Percentiles rank a stretch among this genome's conserved stretches.
These are phyloP conservation scores for Netelia virgata DNA, from an alignment of 2,888 invertebrate species.

Conservation along the genomic window DNA sequence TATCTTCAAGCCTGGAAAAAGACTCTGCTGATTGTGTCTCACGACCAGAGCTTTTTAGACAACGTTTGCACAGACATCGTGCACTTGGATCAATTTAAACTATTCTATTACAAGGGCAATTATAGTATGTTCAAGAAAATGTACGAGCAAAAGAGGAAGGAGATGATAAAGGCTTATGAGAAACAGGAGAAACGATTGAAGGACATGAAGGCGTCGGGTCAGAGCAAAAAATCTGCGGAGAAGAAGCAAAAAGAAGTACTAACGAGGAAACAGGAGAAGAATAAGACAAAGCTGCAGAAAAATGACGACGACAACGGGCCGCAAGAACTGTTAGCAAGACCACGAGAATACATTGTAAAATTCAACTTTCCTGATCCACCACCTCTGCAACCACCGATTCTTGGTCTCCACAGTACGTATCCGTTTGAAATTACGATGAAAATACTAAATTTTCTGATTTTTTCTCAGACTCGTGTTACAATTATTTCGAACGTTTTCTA, in stretches of 20 bases:
- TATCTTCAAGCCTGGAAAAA: conserved; percentile 99
- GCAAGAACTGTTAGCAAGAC: conserved; percentile 93
- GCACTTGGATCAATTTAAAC: conserved; percentile 97
- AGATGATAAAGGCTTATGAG: conserved; percentile 98
- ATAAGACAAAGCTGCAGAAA: conserved; percentile 92
- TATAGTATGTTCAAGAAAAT: conserved; percentile 99
- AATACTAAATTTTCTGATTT: not conserved
- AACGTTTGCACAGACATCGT: conserved; percentile 99
- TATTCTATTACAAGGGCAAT: conserved; percentile 99
- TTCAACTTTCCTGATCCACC: conserved; percentile 99
- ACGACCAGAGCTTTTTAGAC: conserved; percentile 99
- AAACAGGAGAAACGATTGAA: conserved; percentile 98
- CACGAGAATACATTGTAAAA: conserved; percentile 98
- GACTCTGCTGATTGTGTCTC: conserved; percentile 98
- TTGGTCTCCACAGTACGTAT: conserved; percentile 94
- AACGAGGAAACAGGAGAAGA: conserved; percentile 97
- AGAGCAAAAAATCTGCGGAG: conserved; percentile 98
- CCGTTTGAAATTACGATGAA: not conserved
- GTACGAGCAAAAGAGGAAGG: conserved; percentile 97
- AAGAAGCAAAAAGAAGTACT: conserved; percentile 96
- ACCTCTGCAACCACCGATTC: conserved; percentile 97
- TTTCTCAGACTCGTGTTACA: not conserved
- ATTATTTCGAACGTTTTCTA: too few relatives aligned
- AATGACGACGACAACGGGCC: conserved; percentile 93
- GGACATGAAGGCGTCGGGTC: conserved; percentile 97